A percentile compares a stretch with the other conserved stretches of the same genome.
phyloP scores from a whole-genome alignment of 2,888 invertebrate genomes.

The Phlogophora meticulosa region DNA sequence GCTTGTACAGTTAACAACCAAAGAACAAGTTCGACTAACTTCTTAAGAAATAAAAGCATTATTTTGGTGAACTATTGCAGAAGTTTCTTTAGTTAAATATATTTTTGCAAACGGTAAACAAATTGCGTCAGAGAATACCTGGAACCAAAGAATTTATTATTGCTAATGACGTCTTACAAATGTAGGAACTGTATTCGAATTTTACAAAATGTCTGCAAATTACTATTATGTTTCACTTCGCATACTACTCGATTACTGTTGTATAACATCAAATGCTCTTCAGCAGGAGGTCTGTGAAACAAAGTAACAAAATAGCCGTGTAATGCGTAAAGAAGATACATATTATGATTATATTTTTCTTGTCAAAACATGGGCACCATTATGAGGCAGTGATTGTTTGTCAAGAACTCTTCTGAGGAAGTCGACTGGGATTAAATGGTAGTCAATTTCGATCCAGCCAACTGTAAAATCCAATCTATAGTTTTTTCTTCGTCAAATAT shows the following conservation, averaged over 20 bases:
- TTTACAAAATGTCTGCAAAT: neutral
- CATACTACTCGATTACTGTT: neutral
- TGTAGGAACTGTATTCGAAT: neutral
- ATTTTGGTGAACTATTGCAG: conserved; percentile 13
- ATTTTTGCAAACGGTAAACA: conserved; percentile 11
- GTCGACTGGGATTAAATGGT: conserved; percentile 46
- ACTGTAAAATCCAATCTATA: conserved; percentile 74
- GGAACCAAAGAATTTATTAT: conserved; percentile 1
- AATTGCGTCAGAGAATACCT: conserved; percentile 2
- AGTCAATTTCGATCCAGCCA: conserved; percentile 65
- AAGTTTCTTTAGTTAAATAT: conserved; percentile 9
- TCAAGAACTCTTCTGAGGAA: conserved; percentile 61
- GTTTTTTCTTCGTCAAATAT: conserved; percentile 62
- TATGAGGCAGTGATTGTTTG: neutral
- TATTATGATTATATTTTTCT: conserved; percentile 9
- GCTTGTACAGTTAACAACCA: conserved; percentile 35
- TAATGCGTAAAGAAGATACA: neutral
- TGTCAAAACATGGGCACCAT: neutral
- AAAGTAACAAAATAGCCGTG: neutral
- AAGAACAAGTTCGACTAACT: conserved; percentile 9
- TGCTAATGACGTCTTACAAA: conserved; percentile 8
- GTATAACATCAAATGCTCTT: neutral
- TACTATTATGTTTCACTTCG: neutral
- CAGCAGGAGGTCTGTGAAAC: neutral
- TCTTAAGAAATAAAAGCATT: conserved; percentile 7